Base-by-base conservation (phyloP, 2,888 invertebrate genomes). In the Petrolisthes cinctipes region DNA sequence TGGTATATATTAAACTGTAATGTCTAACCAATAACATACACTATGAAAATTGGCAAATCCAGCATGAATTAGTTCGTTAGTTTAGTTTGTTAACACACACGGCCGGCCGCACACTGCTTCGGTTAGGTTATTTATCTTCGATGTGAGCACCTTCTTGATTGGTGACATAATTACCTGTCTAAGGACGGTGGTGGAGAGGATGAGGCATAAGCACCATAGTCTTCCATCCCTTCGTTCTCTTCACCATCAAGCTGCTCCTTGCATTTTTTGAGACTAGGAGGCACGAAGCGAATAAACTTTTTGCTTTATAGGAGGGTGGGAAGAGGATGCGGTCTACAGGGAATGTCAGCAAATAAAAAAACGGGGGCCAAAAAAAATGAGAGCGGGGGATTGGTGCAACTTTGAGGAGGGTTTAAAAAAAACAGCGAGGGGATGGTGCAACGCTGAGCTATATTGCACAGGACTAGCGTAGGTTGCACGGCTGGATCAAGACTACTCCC, bases 151-250 rank as follows among this genome's bases (percentile, higher is more conserved):
- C n/a, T n/a, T n/a, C n/a, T n/a, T n/a, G n/a, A n/a, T n/a, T n/a
- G n/a, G n/a, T n/a, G n/a, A n/a, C n/a, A n/a, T n/a, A n/a, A n/a
- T 86, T 86, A 86, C 86, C 86, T 86, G 82, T 86, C 86, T 78
- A 82, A 75, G 66, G 86, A 75, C 78, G 86, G 86, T 54, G 86
- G 86, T 73, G 86, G 76, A 14, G 86, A 82, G 66, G 82, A 66
- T 20, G 79, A 56, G 57, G 80, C 85, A 82, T 86, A 86, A 57
- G 86, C 86, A 66, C 86, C 86, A 61, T 82, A 86, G 56, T 73
- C 57, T 78, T 86, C 86, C 86, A 86, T 86, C 68, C 37, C 82
- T 86, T 14, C 71, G 73, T 82, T 73, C 86, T 78, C 37, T 76
- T 82, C 82, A 86, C 86, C 86, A 86, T 86, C 82, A 86, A 71